A percentile compares a stretch with the other conserved stretches of the same genome.
Conservation (phyloP, 2,113 vertebrate species). For the Ibidorhyncha struthersii region DNA sequence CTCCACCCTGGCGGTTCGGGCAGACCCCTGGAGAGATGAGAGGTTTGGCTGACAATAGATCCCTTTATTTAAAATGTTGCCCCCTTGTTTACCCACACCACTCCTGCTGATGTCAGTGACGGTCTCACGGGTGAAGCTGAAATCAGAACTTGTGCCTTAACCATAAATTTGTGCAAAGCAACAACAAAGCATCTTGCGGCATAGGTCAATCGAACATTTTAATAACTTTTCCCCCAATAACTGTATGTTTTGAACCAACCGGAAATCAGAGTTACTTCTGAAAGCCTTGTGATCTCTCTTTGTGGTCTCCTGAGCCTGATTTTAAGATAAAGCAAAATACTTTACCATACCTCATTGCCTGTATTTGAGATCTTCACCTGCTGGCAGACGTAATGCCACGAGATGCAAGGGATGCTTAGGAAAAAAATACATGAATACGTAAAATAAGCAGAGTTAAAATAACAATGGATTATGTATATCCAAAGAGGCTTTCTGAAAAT, state of each 20-base stretch:
- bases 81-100: background rate
- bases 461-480: background rate
- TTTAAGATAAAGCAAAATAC: background rate
- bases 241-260: background rate
- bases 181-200: background rate
- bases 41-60: background rate
- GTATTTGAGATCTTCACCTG: background rate
- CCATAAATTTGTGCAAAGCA: background rate
- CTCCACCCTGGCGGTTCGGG: background rate
- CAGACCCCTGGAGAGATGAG: background rate
- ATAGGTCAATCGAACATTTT: fast-evolving
- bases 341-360: background rate
- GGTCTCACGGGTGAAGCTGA: background rate
- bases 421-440: background rate
- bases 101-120: background rate
- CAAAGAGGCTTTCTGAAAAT: background rate
- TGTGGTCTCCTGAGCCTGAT: background rate
- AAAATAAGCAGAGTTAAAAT: background rate
- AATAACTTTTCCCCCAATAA: background rate
- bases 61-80: background rate
- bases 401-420: background rate
- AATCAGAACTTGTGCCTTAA: background rate
- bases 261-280: background rate
- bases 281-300: background rate
- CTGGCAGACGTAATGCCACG: background rate